Evolutionary conservation across 2,113 vertebrate species (phyloP).

Genomic region (Parus major): DNA sequence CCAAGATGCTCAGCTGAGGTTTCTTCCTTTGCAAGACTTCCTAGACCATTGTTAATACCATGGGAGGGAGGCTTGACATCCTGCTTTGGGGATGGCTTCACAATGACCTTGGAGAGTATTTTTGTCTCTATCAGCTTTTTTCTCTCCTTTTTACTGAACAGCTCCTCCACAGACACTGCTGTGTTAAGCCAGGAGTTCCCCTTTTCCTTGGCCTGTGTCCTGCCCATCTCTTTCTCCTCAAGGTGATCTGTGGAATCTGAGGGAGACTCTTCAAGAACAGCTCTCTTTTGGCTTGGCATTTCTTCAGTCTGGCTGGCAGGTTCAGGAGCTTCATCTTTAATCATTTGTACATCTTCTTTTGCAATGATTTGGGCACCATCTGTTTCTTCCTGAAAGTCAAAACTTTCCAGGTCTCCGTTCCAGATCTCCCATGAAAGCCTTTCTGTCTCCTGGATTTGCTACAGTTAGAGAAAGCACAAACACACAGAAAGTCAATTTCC

Average conservation of each 20-base stretch:
- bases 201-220: background rate
- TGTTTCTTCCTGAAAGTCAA: background rate
- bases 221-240: background rate
- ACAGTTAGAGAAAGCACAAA: background rate
- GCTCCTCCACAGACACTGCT: background rate
- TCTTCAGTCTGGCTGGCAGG: background rate
- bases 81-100: background rate
- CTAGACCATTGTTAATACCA: background rate
- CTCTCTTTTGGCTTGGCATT: background rate
- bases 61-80: background rate
- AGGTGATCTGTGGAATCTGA: background rate
- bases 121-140: conserved; percentile 65
- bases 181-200: background rate
- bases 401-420: background rate
- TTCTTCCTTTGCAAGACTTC: background rate
- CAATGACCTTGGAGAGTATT: conserved; percentile 58
- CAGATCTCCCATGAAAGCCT: background rate
- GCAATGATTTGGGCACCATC: background rate
- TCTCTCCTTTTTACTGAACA: conserved; percentile 37
- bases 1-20: background rate
- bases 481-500: background rate
- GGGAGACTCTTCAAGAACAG: background rate
- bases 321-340: background rate
- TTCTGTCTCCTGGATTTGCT: conserved; percentile 17
- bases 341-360: background rate